phyloP scores from a whole-genome alignment of 1,140 invertebrate genomes.

The Lucilia cuprina region DNA sequence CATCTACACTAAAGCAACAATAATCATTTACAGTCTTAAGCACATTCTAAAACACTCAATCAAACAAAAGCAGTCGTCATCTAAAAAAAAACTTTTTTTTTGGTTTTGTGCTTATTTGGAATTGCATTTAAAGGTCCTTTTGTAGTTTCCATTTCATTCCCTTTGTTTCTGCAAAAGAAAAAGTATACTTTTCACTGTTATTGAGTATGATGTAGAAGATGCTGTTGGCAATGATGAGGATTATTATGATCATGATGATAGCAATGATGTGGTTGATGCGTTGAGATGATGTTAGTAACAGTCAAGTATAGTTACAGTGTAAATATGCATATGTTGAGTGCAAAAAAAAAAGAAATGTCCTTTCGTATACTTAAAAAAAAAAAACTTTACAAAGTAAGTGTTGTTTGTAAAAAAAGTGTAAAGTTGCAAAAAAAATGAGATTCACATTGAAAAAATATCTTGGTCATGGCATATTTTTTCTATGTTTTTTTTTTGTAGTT shows the following conservation, averaged over 20 bases:
- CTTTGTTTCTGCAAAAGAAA: background rate
- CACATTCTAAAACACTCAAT: constrained; percentile 2
- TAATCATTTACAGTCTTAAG: background rate
- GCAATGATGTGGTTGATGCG: too few relatives aligned
- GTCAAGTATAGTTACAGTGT: background rate
- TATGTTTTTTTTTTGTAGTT: background rate
- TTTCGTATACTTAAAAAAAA: too few relatives aligned
- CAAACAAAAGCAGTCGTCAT: constrained; percentile 5
- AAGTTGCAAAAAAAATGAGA: background rate
- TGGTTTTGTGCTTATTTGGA: background rate
- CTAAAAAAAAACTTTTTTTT: background rate
- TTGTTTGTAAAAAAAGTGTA: too few relatives aligned
- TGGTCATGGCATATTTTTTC: background rate
- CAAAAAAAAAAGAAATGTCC: too few relatives aligned
- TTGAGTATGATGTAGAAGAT: background rate
- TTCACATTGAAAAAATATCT: background rate
- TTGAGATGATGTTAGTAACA: background rate
- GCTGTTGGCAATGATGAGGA: background rate
- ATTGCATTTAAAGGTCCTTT: background rate
- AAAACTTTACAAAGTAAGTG: background rate
- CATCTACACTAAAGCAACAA: background rate
- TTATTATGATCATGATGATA: background rate
- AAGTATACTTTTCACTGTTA: background rate
- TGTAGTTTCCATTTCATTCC: background rate
- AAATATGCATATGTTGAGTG: background rate